Conservation (phyloP, 2,797 vertebrate species). For the Phrynocephalus vlangalii region DNA sequence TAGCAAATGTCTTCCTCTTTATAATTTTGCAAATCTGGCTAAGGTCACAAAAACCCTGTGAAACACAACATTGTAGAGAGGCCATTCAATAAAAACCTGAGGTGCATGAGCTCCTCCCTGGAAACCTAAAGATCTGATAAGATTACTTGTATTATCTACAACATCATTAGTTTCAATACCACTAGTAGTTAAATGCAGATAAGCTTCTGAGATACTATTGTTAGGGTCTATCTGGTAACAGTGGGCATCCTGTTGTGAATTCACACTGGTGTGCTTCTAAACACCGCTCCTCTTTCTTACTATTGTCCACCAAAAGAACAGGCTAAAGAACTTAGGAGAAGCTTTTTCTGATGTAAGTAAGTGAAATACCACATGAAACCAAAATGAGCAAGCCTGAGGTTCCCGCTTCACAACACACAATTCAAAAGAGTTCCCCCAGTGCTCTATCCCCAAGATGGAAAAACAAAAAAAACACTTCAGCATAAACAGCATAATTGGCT, state of each 20-base stretch:
- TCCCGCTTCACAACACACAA: background rate
- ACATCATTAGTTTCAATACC: conserved; percentile 70
- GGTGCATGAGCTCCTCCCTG: conserved; percentile 18
- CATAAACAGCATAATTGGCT: conserved; percentile 27
- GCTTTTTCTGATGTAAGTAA: conserved; percentile 28
- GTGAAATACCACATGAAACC: conserved; percentile 37
- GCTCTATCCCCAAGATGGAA: background rate
- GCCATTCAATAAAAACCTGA: conserved; percentile 10
- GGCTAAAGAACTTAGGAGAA: conserved; percentile 50
- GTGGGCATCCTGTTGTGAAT: conserved; percentile 62
- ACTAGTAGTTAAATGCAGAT: conserved; percentile 65
- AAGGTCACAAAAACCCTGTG: conserved; percentile 57
- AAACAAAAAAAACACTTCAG: conserved; percentile 27
- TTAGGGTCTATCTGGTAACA: conserved; percentile 64
- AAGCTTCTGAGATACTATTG: conserved; percentile 69
- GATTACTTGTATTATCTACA: conserved; percentile 66
- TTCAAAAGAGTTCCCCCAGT: conserved; percentile 19
- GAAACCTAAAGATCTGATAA: conserved; percentile 53
- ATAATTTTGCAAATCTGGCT: conserved; percentile 30
- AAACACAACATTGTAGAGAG: conserved; percentile 48
- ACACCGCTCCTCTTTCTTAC: conserved; percentile 44
- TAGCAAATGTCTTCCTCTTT: conserved; percentile 63
- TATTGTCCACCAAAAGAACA: conserved; percentile 47
- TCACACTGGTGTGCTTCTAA: conserved; percentile 50
- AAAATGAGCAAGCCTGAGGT: conserved; percentile 28